Conservation (phyloP, 2,888 invertebrate genomes). For the Orchesella flavescens region DNA sequence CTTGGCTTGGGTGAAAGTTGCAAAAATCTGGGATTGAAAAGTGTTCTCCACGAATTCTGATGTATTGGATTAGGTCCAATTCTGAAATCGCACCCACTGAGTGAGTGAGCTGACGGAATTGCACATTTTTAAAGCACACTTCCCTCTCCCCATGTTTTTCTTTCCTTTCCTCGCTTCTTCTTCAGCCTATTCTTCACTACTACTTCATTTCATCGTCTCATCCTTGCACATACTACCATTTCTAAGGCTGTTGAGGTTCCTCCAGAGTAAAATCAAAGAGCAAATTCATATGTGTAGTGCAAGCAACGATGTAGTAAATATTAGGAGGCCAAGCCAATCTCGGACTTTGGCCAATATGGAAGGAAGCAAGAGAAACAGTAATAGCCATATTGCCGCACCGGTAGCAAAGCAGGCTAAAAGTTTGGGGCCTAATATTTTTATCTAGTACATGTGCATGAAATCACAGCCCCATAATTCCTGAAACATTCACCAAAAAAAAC, state of each 20-base stretch:
- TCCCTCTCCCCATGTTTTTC: constrained; percentile 26
- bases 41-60: constrained; percentile 69
- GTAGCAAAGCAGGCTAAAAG: constrained; percentile 2
- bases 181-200: constrained; percentile 15
- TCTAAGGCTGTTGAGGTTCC: constrained; percentile 21
- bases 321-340: constrained; percentile 15
- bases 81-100: constrained; percentile 67
- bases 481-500: not conserved
- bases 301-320: constrained; percentile 9
- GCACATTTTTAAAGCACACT: constrained; percentile 69
- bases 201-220: not conserved
- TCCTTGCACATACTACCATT: not conserved
- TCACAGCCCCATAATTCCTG: constrained; percentile 8
- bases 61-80: constrained; percentile 72
- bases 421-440: not conserved
- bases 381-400: not conserved
- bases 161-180: constrained; percentile 11
- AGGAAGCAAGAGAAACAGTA: not conserved
- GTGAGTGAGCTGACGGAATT: constrained; percentile 68
- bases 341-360: constrained; percentile 5
- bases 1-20: constrained; percentile 64
- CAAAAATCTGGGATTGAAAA: constrained; percentile 71
- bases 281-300: constrained; percentile 33
- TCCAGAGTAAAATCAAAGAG: constrained; percentile 34
- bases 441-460: not conserved